Percentiles rank a stretch among this genome's conserved stretches.
These are phyloP conservation scores for Heliothis peltigera DNA, from an alignment of 2,888 invertebrate genomes.

Conservation along the genomic window DNA sequence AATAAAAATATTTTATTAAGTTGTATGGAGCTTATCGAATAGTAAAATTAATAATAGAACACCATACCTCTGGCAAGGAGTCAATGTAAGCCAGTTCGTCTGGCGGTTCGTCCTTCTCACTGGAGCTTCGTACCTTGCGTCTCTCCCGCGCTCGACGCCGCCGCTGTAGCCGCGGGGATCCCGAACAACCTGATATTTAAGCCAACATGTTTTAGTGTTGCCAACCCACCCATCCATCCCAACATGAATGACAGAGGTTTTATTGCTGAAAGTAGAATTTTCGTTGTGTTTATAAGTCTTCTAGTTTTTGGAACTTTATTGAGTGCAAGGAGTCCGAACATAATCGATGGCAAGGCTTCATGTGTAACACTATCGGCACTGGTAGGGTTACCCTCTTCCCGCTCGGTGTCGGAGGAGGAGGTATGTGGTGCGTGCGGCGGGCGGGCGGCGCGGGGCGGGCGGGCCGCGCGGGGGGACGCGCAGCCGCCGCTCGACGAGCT, in stretches of 20 bases:
- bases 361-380: neutral
- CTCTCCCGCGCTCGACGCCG: constrained; percentile 91
- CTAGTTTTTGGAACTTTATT: too few relatives aligned
- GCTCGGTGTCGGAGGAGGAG: constrained; percentile 91
- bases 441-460: constrained; percentile 59
- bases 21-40: neutral
- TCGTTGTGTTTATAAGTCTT: too few relatives aligned
- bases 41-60: constrained; percentile 1
- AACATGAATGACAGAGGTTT: too few relatives aligned
- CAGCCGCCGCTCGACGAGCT: constrained; percentile 72
- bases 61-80: constrained; percentile 94
- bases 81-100: constrained; percentile 95
- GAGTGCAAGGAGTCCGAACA: too few relatives aligned
- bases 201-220: neutral
- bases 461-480: constrained; percentile 66
- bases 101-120: constrained; percentile 84
- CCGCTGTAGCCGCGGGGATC: constrained; percentile 95
- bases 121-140: constrained; percentile 79
- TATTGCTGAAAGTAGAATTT: too few relatives aligned
- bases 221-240: neutral
- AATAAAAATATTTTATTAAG: neutral
- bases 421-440: constrained; percentile 70
- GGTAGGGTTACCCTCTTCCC: constrained; percentile 82
- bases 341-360: too few relatives aligned
- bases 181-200: constrained; percentile 89